Evolutionary conservation across 2,113 vertebrate genomes (phyloP), one percentile per base, ranked within the genome.

Genomic region (Circaetus gallicus): DNA sequence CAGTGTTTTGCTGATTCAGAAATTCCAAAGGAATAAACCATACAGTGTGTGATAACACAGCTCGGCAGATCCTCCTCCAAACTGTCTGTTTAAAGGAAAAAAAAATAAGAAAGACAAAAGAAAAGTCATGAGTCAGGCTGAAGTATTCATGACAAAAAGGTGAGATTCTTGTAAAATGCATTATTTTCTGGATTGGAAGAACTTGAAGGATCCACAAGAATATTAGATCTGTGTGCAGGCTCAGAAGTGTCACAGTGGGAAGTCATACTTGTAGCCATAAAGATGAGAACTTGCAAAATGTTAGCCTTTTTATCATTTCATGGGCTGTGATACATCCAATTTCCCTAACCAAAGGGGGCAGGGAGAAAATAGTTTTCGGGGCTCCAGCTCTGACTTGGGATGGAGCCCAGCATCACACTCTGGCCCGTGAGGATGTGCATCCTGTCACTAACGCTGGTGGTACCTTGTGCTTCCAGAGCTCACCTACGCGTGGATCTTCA

Each of bases 401-500:
- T 45, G 40, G 19, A 88, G 29, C 86, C 36, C 12, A 21, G 25
- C 53, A 31, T 19, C 31, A 36, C 42, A 3, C 4, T 6, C 22
- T 21, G 13, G 13, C 49, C 32, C 2, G 0, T 17, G 34, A 42
- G 32, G 25, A 6, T 3, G 19, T 12, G 9, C n/a, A 15, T 24
- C 7, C 24, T 20, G 59, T 74, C 65, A 5, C 52, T 89, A 59
- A 78, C 3, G 1, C 15, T 52, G 61, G 38, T 53, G 31, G 14
- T 58, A 36, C 34, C 52, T 34, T 98, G 66, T 91, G 6, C 90
- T 96, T 97, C 61, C 98, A 99, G 99, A 99, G 96, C 97, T 99
- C 79, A 98, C 97, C 73, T 99, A 99, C n/a, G 99, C 99, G 5
- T 99, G 99, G 99, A 99, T 99, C 97, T 99, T 99, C 97, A 99